These are phyloP conservation scores for Tragulus kanchil DNA, from an alignment of 2,113 vertebrate species.

Conservation along the genomic window DNA sequence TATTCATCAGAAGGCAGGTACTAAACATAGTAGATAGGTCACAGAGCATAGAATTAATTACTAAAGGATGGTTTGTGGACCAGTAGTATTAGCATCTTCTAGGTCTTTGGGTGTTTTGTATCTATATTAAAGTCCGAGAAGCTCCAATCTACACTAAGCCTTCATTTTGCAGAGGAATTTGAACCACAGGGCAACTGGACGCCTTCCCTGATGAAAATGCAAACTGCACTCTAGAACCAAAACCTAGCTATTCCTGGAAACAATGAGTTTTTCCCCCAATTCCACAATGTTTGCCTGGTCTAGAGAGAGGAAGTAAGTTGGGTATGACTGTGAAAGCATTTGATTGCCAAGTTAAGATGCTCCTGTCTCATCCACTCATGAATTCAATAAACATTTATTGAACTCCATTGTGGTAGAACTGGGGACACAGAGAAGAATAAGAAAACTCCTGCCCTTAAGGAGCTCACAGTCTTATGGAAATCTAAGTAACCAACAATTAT, in stretches of 20 bases:
- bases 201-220: neutral
- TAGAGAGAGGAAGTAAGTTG: neutral
- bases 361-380: neutral
- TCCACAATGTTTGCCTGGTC: neutral
- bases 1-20: neutral
- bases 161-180: neutral
- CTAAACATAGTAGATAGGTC: neutral
- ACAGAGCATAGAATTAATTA: neutral
- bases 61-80: neutral
- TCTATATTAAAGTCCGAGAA: neutral
- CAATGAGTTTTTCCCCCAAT: neutral
- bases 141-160: neutral
- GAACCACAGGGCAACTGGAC: neutral
- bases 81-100: neutral
- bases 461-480: neutral
- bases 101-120: neutral
- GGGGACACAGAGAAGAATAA: neutral
- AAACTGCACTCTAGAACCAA: neutral
- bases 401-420: neutral
- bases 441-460: neutral
- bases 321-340: neutral
- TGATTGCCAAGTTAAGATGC: neutral
- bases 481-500: neutral
- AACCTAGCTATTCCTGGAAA: neutral
- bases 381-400: neutral